Conservation (phyloP, 1,140 invertebrate species). For the Heliconius himera region DNA sequence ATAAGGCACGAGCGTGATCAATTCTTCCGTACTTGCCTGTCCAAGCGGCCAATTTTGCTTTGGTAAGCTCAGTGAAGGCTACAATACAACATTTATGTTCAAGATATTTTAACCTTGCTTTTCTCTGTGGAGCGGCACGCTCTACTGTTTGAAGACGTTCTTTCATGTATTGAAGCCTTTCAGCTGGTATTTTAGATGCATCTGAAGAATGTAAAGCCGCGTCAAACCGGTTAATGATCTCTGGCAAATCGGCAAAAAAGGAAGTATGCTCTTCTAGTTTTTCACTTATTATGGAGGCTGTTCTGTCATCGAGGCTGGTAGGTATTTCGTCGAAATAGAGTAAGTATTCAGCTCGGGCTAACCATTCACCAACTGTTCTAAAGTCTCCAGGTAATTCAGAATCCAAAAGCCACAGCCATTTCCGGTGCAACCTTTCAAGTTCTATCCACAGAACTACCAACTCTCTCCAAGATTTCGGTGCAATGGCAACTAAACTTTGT, state of each 20-base stretch:
- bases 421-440: constrained; percentile 88
- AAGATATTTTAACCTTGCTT: constrained; percentile 92
- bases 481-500: constrained; percentile 89
- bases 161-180: constrained; percentile 91
- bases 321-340: constrained; percentile 92
- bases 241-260: constrained; percentile 92
- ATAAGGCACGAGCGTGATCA: constrained; percentile 90
- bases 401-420: constrained; percentile 94
- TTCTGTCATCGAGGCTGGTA: constrained; percentile 91
- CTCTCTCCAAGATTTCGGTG: constrained; percentile 90
- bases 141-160: constrained; percentile 87
- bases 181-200: constrained; percentile 85
- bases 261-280: constrained; percentile 94
- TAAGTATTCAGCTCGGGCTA: constrained; percentile 92
- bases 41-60: constrained; percentile 94
- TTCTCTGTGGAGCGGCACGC: constrained; percentile 87
- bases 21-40: constrained; percentile 93
- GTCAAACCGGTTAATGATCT: constrained; percentile 89
- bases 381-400: constrained; percentile 91
- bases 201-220: constrained; percentile 84
- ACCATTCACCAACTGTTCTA: constrained; percentile 93
- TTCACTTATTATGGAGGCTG: constrained; percentile 91
- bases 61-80: constrained; percentile 93
- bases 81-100: constrained; percentile 96
- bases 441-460: constrained; percentile 89